These are phyloP conservation scores for Tribolium freemani DNA, from an alignment of 2,888 invertebrate genomes.

Conservation along the genomic window DNA sequence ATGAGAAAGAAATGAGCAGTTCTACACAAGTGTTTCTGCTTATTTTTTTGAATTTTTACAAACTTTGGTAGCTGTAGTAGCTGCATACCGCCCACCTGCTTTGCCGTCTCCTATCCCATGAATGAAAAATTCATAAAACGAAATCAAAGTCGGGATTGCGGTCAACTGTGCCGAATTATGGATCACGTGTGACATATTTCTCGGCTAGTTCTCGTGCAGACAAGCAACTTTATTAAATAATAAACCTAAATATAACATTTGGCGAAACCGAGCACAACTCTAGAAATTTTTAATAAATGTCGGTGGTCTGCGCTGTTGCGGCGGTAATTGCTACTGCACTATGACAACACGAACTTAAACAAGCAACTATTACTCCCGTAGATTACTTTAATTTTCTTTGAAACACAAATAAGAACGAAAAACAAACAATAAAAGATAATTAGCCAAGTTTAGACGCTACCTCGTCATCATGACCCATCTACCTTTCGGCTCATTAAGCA, in stretches of 20 bases:
- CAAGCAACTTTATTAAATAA: conserved; percentile 26
- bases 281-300: conserved; percentile 28
- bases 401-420: background rate
- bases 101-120: background rate
- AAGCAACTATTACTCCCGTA: background rate
- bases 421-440: background rate
- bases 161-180: conserved; percentile 5
- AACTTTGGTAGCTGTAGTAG: too few species aligned
- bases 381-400: background rate
- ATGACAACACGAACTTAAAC: background rate
- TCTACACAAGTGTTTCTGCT: too few species aligned
- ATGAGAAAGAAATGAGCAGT: too few species aligned
- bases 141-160: conserved; percentile 7
- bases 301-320: conserved; percentile 1
- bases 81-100: background rate
- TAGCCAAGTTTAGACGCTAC: background rate
- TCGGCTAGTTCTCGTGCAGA: conserved; percentile 16
- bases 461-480: background rate
- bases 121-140: background rate
- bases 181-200: conserved; percentile 24
- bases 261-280: conserved; percentile 13
- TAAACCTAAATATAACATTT: conserved; percentile 24
- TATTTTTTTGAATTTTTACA: too few species aligned
- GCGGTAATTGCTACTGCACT: conserved; percentile 17
- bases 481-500: background rate